Percentiles rank a stretch among this genome's conserved stretches.
phyloP scores from a whole-genome alignment of 2,113 vertebrate species.

The Martes martes region DNA sequence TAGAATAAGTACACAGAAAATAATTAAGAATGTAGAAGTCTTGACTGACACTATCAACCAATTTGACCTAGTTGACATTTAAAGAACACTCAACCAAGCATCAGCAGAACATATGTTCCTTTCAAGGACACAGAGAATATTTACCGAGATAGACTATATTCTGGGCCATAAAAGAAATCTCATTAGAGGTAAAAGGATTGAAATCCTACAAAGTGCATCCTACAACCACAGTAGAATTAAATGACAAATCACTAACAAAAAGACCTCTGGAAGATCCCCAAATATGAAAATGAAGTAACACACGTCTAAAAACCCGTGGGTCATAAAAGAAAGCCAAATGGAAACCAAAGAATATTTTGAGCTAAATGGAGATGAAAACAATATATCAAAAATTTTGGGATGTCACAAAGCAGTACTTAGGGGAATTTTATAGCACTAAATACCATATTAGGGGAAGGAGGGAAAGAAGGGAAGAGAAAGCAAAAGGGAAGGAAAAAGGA shows the following conservation, averaged over 20 bases:
- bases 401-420: not conserved
- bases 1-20: not conserved
- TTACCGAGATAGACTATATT: not conserved
- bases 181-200: not conserved
- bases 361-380: not conserved
- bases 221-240: not conserved
- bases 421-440: not conserved
- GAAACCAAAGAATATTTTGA: not conserved
- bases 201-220: not conserved
- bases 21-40: not conserved
- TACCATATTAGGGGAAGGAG: not conserved
- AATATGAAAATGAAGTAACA: not conserved
- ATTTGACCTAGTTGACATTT: not conserved
- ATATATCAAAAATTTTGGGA: not conserved
- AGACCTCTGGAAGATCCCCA: not conserved
- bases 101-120: not conserved
- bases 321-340: conserved; percentile 7
- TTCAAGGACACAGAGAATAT: not conserved
- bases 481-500: not conserved
- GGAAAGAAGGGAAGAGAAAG: not conserved
- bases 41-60: not conserved
- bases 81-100: not conserved
- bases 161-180: not conserved
- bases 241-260: not conserved
- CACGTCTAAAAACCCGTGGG: not conserved